Conservation (phyloP, 2,888 invertebrate species). For the Gortyna flavago region DNA sequence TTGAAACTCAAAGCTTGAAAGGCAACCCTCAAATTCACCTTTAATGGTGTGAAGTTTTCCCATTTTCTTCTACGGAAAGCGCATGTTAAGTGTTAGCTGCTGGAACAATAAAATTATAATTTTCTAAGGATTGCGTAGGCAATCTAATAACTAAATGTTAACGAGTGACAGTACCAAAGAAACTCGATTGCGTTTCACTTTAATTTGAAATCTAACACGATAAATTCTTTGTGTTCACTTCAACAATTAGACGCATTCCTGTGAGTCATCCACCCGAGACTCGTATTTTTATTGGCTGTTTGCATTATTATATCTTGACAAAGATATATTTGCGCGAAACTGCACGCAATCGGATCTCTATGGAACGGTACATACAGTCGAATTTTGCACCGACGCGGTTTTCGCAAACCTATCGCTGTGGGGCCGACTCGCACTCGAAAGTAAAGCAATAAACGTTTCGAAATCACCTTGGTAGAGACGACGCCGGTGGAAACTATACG, state of each 20-base stretch:
- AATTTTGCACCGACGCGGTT: constrained; percentile 65
- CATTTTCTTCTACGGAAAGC: not conserved
- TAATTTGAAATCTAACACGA: constrained; percentile 85
- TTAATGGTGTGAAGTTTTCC: not conserved
- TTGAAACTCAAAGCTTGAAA: constrained; percentile 24
- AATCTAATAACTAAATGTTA: constrained; percentile 54
- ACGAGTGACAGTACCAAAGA: constrained; percentile 62
- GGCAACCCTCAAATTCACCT: not conserved
- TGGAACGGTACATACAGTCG: constrained; percentile 71
- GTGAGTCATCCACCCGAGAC: constrained; percentile 87
- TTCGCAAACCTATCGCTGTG: constrained; percentile 66
- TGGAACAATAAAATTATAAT: constrained; percentile 36
- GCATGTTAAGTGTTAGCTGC: constrained; percentile 1
- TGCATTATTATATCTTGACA: constrained; percentile 81
- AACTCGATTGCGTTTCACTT: constrained; percentile 78
- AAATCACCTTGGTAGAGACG: constrained; percentile 79
- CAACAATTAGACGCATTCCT: constrained; percentile 87
- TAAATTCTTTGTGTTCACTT: constrained; percentile 81
- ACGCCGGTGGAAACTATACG: constrained; percentile 73
- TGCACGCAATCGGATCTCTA: constrained; percentile 74
- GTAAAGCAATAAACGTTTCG: constrained; percentile 75
- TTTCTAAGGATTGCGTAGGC: constrained; percentile 60
- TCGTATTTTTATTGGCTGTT: constrained; percentile 86
- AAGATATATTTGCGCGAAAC: constrained; percentile 76
- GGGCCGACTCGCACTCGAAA: constrained; percentile 74